Evolutionary conservation across 1,140 invertebrate species (phyloP).

Genomic region (Stegodyphus dumicola): DNA sequence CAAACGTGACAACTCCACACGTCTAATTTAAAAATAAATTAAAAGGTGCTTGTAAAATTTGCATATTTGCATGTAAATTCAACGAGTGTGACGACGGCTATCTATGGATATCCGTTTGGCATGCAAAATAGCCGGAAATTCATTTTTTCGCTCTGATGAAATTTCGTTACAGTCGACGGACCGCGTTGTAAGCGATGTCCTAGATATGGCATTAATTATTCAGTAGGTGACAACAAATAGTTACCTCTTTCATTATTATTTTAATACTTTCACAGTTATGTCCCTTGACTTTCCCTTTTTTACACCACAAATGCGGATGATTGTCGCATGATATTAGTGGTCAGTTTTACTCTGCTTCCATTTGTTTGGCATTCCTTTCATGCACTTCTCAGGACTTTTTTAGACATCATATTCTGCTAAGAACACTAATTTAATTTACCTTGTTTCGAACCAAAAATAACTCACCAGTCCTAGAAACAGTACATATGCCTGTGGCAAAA

Average conservation of each 20-base stretch:
- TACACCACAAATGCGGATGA: too few relatives aligned
- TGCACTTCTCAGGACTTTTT: too few relatives aligned
- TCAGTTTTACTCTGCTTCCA: too few relatives aligned
- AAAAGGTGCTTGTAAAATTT: conserved; percentile 13
- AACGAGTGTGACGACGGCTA: conserved; percentile 3
- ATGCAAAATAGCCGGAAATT: conserved; percentile 46
- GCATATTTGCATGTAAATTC: conserved; percentile 23
- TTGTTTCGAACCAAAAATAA: too few relatives aligned
- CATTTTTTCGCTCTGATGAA: conserved; percentile 23
- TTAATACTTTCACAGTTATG: not conserved
- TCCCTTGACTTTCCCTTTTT: not conserved
- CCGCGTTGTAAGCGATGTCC: conserved; percentile 19
- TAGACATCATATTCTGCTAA: too few relatives aligned
- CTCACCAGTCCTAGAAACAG: too few relatives aligned
- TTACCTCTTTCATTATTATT: not conserved
- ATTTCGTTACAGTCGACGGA: conserved; percentile 30
- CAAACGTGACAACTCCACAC: too few relatives aligned
- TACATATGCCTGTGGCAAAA: too few relatives aligned
- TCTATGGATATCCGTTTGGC: conserved; percentile 40
- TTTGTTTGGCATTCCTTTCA: too few relatives aligned
- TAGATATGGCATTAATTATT: conserved; percentile 14
- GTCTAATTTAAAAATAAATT: not conserved
- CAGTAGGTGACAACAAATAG: not conserved
- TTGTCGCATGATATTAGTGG: too few relatives aligned
- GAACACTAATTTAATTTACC: too few relatives aligned